phyloP scores from a whole-genome alignment of 2,797 vertebrate species.

The Glossophaga mutica region DNA sequence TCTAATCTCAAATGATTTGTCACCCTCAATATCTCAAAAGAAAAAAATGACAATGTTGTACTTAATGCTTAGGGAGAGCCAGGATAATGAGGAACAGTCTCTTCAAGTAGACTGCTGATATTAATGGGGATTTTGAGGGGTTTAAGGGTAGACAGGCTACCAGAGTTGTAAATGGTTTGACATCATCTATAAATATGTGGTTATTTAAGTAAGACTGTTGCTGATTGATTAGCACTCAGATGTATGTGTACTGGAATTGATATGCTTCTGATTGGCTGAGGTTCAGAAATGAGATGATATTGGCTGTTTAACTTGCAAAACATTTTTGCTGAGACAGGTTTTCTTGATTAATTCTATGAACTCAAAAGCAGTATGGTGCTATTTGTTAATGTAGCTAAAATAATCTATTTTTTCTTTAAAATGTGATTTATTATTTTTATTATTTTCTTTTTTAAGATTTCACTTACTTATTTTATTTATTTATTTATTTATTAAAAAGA shows the following conservation, averaged over 20 bases:
- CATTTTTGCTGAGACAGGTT: neutral
- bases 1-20: neutral
- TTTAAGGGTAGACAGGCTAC: neutral
- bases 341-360: neutral
- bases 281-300: neutral
- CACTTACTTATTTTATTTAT: too few relatives aligned
- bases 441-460: neutral
- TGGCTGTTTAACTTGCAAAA: neutral
- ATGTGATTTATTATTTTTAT: neutral
- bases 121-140: neutral
- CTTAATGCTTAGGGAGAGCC: neutral
- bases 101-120: neutral
- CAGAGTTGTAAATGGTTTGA: neutral
- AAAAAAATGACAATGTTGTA: neutral
- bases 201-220: neutral
- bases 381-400: neutral
- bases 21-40: neutral
- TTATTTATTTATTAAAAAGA: too few relatives aligned
- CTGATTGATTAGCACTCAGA: neutral
- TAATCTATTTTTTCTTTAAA: neutral
- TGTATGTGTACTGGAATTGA: neutral
- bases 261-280: neutral
- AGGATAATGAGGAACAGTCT: neutral
- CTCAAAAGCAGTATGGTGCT: neutral
- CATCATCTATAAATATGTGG: neutral